Base-by-base conservation (phyloP, 2,888 invertebrate species). In the Oxyteleia sp. region DNA sequence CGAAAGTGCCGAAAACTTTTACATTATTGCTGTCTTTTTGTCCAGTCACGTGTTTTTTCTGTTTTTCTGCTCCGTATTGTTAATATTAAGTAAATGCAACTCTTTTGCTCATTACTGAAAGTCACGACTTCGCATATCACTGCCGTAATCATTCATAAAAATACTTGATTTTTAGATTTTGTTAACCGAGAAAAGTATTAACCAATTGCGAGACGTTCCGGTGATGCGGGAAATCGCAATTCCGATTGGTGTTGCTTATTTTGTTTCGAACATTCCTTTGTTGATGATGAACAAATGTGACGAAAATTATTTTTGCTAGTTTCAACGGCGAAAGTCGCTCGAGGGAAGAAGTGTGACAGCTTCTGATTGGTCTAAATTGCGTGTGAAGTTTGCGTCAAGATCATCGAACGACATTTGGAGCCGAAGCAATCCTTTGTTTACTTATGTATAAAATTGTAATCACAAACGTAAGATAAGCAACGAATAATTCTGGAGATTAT, bases 391-490 rank as follows among this genome's bases (percentile, higher is more conserved):
- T n/a, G n/a, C n/a, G n/a, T n/a, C n/a, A n/a, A n/a, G n/a, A n/a
- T n/a, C n/a, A n/a, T n/a, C n/a, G n/a, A n/a, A n/a, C n/a, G n/a
- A n/a, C n/a, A n/a, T n/a, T n/a, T n/a, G n/a, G n/a, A n/a, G n/a
- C n/a, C n/a, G n/a, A n/a, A n/a, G n/a, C n/a, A n/a, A n/a, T n/a
- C n/a, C n/a, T 68, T 68, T 18, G 2, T 57, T 55, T 68, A 41
- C n/a, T 35, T 68, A 59, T 38, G 29, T 71, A 69, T 74, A 68
- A 69, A 84, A 80, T 84, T 76, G 72, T 79, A 84, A 80, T 57
- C 63, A 63, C 76, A 76, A 51, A 72, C 59, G 16, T 80, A 80
- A 71, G 53, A 38, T 80, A 84, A 80, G 76, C 75, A 72, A 80
- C 78, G 75, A 83, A 79, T 59, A 38, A 35, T 57, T 57, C 82